Evolutionary conservation across 1,140 invertebrate species (phyloP).

Genomic region (Pollicipes pollicipes): DNA sequence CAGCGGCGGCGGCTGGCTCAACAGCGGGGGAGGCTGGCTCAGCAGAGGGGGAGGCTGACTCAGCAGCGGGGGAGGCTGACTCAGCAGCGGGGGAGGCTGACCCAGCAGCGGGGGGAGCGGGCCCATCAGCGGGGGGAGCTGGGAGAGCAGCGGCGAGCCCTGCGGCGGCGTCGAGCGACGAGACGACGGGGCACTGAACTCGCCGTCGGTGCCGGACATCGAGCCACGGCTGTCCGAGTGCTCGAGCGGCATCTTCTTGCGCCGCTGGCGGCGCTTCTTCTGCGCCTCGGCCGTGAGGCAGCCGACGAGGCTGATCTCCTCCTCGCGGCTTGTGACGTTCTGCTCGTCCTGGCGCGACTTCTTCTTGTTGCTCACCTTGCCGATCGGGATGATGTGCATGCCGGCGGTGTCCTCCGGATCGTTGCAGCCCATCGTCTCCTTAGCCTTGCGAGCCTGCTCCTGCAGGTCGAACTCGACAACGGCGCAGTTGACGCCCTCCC

Average conservation of each 20-base stretch:
- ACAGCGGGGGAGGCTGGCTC: too few relatives aligned
- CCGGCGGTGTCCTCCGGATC: slow-evolving; percentile 28
- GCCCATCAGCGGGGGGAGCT: background rate
- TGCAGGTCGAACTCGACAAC: slow-evolving; percentile 76
- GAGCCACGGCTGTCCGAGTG: slow-evolving; percentile 10
- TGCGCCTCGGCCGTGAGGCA: slow-evolving; percentile 9
- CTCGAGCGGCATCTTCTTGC: background rate
- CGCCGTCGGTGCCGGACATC: background rate
- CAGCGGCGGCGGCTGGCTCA: background rate
- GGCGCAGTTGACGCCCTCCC: slow-evolving; percentile 54
- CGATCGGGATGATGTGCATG: slow-evolving; percentile 29
- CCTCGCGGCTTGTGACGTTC: background rate
- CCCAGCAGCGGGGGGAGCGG: background rate
- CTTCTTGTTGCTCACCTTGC: slow-evolving; percentile 21
- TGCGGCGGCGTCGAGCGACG: background rate
- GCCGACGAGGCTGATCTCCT: slow-evolving; percentile 3
- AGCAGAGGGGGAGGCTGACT: too few relatives aligned
- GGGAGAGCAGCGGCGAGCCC: background rate
- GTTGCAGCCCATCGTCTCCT: slow-evolving; percentile 32
- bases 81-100: background rate
- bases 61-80: background rate
- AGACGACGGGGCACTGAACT: background rate
- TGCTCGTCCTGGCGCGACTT: slow-evolving; percentile 18
- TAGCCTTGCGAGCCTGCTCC: slow-evolving; percentile 57
- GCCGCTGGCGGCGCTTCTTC: slow-evolving; percentile 16